phyloP scores from a whole-genome alignment of 2,113 vertebrate genomes.

The Natator depressus region DNA sequence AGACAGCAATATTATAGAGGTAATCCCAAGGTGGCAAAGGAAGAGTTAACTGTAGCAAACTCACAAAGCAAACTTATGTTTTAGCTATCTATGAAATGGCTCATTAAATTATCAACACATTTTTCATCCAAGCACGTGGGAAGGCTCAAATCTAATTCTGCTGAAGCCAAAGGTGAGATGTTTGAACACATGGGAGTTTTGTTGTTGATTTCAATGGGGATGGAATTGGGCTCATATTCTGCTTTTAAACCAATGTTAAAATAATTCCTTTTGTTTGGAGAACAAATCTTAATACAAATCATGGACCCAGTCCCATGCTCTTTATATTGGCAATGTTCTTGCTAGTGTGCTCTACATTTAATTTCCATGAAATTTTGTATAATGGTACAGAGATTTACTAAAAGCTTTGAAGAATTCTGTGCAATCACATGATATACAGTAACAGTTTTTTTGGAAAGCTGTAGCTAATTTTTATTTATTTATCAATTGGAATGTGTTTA shows the following conservation, averaged over 20 bases:
- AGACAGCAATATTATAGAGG: background rate
- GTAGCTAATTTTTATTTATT: slow-evolving; percentile 36
- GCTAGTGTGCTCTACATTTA: slow-evolving; percentile 43
- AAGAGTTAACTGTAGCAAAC: background rate
- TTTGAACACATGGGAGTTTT: slow-evolving; percentile 52
- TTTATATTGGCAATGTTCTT: slow-evolving; percentile 36
- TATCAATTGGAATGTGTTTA: slow-evolving; percentile 26
- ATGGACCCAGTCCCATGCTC: slow-evolving; percentile 56
- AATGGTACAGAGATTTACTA: slow-evolving; percentile 49
- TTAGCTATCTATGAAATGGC: background rate
- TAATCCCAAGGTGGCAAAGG: slow-evolving; percentile 13
- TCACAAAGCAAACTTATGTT: background rate
- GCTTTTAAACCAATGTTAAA: background rate
- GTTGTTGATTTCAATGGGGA: slow-evolving; percentile 49
- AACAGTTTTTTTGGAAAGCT: slow-evolving; percentile 30
- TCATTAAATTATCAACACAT: slow-evolving; percentile 5
- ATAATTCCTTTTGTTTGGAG: background rate
- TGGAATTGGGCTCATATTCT: background rate
- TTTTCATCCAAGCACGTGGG: slow-evolving; percentile 28
- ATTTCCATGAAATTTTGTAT: slow-evolving; percentile 62
- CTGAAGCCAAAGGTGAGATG: slow-evolving; percentile 45
- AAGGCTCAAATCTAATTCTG: slow-evolving; percentile 56
- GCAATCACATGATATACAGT: slow-evolving; percentile 11
- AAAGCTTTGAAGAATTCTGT: slow-evolving; percentile 1
- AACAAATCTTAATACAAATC: slow-evolving; percentile 53